A percentile compares a stretch with the other conserved stretches of the same genome.
phyloP scores from a whole-genome alignment of 2,113 vertebrate genomes.

The Origma solitaria region DNA sequence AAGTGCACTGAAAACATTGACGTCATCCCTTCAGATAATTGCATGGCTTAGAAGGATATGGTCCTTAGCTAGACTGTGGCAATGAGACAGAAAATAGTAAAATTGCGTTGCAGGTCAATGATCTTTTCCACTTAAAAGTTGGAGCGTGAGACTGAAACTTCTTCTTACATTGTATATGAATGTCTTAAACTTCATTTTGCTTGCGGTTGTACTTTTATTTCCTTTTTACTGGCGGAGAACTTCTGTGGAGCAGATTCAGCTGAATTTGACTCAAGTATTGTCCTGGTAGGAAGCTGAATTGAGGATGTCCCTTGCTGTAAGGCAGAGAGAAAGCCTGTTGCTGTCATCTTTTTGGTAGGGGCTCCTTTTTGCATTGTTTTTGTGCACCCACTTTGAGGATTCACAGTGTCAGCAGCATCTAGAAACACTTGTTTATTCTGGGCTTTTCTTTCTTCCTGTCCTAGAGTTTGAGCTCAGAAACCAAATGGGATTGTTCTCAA shows the following conservation, averaged over 20 bases:
- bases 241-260: not conserved
- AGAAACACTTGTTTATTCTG: not conserved
- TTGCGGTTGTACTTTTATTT: not conserved
- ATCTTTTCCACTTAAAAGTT: not conserved
- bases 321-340: not conserved
- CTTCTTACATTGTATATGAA: slow-evolving; percentile 65
- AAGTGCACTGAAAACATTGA: not conserved
- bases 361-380: not conserved
- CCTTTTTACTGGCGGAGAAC: not conserved
- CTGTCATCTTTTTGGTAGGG: not conserved
- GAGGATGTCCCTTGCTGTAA: not conserved
- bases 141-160: not conserved
- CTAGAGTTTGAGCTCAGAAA: slow-evolving; percentile 62
- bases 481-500: slow-evolving; percentile 75
- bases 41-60: not conserved
- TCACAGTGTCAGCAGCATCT: not conserved
- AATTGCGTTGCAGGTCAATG: rapidly evolving
- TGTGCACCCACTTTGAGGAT: not conserved
- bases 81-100: not conserved
- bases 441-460: slow-evolving; percentile 1
- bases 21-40: not conserved
- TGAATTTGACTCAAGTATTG: not conserved
- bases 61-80: not conserved
- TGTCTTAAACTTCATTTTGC: slow-evolving; percentile 46
- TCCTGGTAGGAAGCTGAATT: not conserved